Evolutionary conservation across 2,888 invertebrate genomes (phyloP).

Genomic region (Mantis religiosa): DNA sequence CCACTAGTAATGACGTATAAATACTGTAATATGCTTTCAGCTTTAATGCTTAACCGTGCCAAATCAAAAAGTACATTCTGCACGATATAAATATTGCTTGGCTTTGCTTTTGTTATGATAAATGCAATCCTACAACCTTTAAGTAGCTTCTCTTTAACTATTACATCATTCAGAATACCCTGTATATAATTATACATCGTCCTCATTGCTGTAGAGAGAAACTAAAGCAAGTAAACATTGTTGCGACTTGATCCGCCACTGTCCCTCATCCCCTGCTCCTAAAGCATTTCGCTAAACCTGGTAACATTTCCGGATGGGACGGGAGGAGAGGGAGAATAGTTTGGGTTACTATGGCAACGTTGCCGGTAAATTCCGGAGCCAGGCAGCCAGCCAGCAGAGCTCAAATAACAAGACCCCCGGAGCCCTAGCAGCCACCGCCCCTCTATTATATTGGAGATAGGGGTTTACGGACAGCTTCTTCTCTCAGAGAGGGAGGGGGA

Average conservation of each 20-base stretch:
- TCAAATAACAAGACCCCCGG: slow-evolving; percentile 8
- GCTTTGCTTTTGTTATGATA: too few relatives aligned
- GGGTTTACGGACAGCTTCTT: not conserved
- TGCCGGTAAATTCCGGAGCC: slow-evolving; percentile 4
- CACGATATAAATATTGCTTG: too few relatives aligned
- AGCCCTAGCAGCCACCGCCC: slow-evolving; percentile 4
- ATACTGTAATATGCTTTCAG: too few relatives aligned
- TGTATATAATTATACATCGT: too few relatives aligned
- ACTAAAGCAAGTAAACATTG: too few relatives aligned
- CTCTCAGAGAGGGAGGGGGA: not conserved
- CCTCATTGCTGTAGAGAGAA: too few relatives aligned
- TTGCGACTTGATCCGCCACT: not conserved
- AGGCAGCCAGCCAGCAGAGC: not conserved
- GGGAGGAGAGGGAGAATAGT: not conserved
- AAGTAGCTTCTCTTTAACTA: too few relatives aligned
- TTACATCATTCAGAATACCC: too few relatives aligned
- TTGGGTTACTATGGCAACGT: slow-evolving; percentile 11
- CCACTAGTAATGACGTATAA: too few relatives aligned
- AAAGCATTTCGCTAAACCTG: not conserved
- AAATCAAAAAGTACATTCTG: too few relatives aligned
- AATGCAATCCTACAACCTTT: too few relatives aligned
- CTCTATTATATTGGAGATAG: not conserved
- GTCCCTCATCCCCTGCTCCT: not conserved
- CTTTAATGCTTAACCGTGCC: too few relatives aligned
- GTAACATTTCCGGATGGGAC: not conserved